These are phyloP conservation scores for Mellilla xanthometata DNA, from an alignment of 2,888 invertebrate genomes.

Conservation along the genomic window DNA sequence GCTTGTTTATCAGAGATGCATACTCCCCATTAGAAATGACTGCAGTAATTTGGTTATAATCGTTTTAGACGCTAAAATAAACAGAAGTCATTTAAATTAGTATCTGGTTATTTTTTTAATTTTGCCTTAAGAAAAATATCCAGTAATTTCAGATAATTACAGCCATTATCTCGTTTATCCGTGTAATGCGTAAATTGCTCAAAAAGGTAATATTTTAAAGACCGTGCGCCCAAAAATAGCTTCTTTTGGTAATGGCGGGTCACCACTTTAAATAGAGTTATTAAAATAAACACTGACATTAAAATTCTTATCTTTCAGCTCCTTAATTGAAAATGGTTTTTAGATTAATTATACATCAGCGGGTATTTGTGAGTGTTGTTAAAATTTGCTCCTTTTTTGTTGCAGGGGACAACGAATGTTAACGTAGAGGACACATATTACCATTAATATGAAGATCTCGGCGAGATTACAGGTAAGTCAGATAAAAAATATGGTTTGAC, in stretches of 20 bases:
- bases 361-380: not conserved
- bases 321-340: constrained; percentile 6
- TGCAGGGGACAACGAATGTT: constrained; percentile 54
- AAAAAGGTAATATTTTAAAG: constrained; percentile 16
- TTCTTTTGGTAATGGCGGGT: constrained; percentile 13
- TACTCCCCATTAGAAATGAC: too few relatives aligned
- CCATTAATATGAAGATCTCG: constrained; percentile 50
- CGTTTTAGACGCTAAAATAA: too few relatives aligned
- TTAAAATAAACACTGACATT: constrained; percentile 26
- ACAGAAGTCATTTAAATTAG: too few relatives aligned
- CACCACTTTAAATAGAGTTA: constrained; percentile 28
- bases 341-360: too few relatives aligned
- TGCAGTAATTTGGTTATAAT: too few relatives aligned
- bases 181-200: constrained; percentile 34
- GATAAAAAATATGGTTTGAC: too few relatives aligned
- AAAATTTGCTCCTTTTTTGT: constrained; percentile 40
- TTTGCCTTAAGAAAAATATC: too few relatives aligned
- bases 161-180: constrained; percentile 35
- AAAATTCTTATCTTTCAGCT: not conserved
- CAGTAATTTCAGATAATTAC: constrained; percentile 23
- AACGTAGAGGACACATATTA: constrained; percentile 48
- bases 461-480: constrained; percentile 62
- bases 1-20: too few relatives aligned
- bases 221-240: constrained; percentile 9
- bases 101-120: too few relatives aligned